Evolutionary conservation across 2,113 vertebrate species (phyloP).

Genomic region (Gopherus flavomarginatus): DNA sequence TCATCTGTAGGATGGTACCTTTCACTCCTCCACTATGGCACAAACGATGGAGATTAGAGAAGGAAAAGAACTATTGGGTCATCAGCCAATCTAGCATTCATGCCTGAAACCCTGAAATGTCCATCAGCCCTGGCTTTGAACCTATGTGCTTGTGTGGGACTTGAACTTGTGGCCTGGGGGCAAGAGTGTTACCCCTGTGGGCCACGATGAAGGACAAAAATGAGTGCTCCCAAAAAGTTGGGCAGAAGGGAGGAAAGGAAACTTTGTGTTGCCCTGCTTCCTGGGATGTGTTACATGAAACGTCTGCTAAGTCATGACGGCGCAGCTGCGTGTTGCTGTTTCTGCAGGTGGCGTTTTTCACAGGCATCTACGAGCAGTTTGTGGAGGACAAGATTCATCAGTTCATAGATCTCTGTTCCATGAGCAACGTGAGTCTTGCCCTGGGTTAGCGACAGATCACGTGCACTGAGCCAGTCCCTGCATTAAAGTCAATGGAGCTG

Average conservation of each 20-base stretch:
- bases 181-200: not conserved
- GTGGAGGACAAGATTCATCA: conserved; percentile 20
- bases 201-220: not conserved
- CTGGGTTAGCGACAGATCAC: not conserved
- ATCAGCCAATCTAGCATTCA: not conserved
- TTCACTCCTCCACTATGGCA: not conserved
- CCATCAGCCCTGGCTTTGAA: not conserved
- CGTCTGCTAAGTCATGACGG: not conserved
- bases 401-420: conserved; percentile 15
- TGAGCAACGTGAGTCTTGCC: conserved; percentile 56
- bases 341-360: not conserved
- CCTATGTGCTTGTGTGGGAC: not conserved
- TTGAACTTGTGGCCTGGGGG: not conserved
- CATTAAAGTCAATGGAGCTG: not conserved
- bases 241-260: not conserved
- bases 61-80: not conserved
- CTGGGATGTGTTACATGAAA: not conserved
- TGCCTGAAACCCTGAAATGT: not conserved
- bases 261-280: not conserved
- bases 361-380: not conserved
- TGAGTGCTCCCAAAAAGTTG: not conserved
- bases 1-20: not conserved
- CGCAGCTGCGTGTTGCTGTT: rapidly evolving
- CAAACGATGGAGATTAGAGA: not conserved
- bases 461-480: not conserved